Base-by-base conservation (phyloP, 2,113 vertebrate species). In the Pelvicachromis taeniatus region DNA sequence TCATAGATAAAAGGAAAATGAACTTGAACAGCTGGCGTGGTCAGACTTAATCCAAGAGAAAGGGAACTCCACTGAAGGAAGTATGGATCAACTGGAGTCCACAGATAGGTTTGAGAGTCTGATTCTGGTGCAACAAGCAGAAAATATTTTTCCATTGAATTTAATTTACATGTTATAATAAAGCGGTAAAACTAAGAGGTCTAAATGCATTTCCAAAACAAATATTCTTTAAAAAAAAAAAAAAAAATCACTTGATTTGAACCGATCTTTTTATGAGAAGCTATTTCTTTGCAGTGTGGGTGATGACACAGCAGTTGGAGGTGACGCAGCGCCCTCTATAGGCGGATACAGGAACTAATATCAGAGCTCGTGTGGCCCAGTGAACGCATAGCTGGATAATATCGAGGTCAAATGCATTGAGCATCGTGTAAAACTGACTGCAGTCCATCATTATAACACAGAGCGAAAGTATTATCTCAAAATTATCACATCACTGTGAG, bases 321-420 rank as follows among this genome's bases (percentile, higher is more conserved):
- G 91, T 3, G 78, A 56, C 80, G 85, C 92, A 95, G 93, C 92
- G 93, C 93, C 95, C 93, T 92, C 96, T 95, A 35, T 90, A 86
- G 88, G 82, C 4, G 31, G 1, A 1, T 16, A 14, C 38, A 0
- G 29, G 53, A 40, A 90, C 2, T 23, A 6, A 13, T 7, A 31
- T 38, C 26, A n/a, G 4, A 4, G 50, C 45, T 35, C 17, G 9
- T 61, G 42, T 29, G 54, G 83, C 87, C 82, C 70, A 70, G 42
- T 87, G 85, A 82, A 73, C 63, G 80, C 4, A 38, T 68, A 10
- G 50, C 26, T 29, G 52, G 11, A 77, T 83, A 40, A 90, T 79
- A 89, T 82, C 56, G 82, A 91, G 82, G 87, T 89, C 84, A 92
- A 85, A 92, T 16, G 9, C 82, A 52, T 4, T 31, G 23, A 50